These are phyloP conservation scores for Paguma larvata DNA, from an alignment of 2,797 vertebrate genomes.

Conservation along the genomic window DNA sequence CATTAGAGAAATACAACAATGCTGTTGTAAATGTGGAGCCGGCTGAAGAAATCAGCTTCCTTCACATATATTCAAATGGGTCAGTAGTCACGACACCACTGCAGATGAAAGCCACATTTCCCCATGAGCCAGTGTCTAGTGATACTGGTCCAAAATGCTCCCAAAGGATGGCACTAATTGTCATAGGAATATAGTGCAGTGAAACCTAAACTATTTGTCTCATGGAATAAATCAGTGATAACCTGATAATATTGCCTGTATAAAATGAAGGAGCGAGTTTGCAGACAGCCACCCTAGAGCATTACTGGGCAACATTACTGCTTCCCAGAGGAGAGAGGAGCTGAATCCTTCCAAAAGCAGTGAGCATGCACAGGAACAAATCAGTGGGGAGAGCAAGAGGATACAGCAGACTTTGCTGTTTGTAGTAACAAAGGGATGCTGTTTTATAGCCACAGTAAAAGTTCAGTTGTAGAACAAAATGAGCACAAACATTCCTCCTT, in stretches of 20 bases:
- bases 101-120: slow-evolving; percentile 20
- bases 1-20: slow-evolving; percentile 75
- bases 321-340: slow-evolving; percentile 62
- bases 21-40: slow-evolving; percentile 68
- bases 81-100: slow-evolving; percentile 69
- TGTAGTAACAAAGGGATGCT: slow-evolving; percentile 65
- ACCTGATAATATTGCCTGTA: slow-evolving; percentile 36
- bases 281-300: background rate
- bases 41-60: slow-evolving; percentile 76
- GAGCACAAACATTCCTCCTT: slow-evolving; percentile 63
- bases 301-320: slow-evolving; percentile 3
- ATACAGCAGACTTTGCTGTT: slow-evolving; percentile 41
- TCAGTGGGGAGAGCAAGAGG: background rate
- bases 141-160: slow-evolving; percentile 47
- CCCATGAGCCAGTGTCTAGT: slow-evolving; percentile 36
- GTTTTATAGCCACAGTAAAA: slow-evolving; percentile 75
- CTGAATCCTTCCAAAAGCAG: slow-evolving; percentile 71
- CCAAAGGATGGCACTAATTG: background rate
- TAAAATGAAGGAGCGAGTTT: background rate
- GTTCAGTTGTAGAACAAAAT: slow-evolving; percentile 65
- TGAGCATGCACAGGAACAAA: slow-evolving; percentile 64
- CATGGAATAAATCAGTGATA: slow-evolving; percentile 6
- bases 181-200: background rate
- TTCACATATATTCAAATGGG: slow-evolving; percentile 73
- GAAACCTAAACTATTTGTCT: slow-evolving; percentile 49